phyloP scores from a whole-genome alignment of 2,113 vertebrate genomes.

The Rhegmatorhina hoffmannsi region DNA sequence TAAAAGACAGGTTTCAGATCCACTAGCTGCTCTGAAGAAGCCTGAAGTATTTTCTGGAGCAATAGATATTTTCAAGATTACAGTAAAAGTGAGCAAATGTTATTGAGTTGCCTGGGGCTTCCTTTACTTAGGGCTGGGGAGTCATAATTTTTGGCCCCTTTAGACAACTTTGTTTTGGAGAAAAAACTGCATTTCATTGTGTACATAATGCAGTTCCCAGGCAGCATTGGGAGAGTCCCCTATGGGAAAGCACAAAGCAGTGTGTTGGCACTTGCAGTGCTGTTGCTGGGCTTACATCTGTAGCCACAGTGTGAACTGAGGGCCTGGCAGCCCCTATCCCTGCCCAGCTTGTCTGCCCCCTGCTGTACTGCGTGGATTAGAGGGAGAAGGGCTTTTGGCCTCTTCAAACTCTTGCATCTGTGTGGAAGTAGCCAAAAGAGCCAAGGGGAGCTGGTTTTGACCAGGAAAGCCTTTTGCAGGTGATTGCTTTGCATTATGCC shows the following conservation, averaged over 20 bases:
- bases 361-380: background rate
- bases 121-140: background rate
- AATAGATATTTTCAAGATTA: background rate
- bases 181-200: background rate
- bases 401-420: background rate
- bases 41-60: background rate
- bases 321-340: accelerated
- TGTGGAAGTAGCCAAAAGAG: background rate
- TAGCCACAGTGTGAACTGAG: background rate
- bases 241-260: background rate
- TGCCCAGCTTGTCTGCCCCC: background rate
- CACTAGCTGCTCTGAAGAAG: background rate
- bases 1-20: constrained; percentile 38
- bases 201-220: background rate
- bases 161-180: background rate
- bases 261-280: background rate
- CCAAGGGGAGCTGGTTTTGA: background rate
- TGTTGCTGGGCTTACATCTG: background rate
- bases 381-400: background rate
- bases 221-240: background rate
- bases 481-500: background rate
- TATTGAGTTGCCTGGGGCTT: background rate
- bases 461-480: background rate
- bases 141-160: background rate
- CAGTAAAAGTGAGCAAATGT: background rate